A percentile compares a stretch with the other conserved stretches of the same genome.
phyloP scores from a whole-genome alignment of 2,113 vertebrate genomes.

The Verasper variegatus region DNA sequence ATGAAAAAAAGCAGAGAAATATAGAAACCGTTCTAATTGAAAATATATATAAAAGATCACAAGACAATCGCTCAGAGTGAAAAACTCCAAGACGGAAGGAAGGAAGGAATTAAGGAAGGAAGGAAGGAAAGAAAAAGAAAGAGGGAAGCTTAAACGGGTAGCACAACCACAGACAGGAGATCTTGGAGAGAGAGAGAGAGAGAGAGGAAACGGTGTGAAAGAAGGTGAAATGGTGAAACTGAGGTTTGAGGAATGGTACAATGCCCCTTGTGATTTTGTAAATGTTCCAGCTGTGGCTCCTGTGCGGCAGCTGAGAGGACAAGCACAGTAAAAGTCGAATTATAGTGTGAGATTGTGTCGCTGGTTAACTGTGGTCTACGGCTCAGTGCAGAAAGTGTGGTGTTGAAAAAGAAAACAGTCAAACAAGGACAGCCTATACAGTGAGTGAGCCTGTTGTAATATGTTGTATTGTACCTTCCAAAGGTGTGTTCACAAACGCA shows the following conservation, averaged over 20 bases:
- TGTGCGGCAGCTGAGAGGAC: constrained; percentile 53
- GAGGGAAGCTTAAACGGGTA: constrained; percentile 71
- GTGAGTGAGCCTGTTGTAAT: constrained; percentile 73
- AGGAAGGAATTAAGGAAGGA: constrained; percentile 33
- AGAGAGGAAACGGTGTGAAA: constrained; percentile 55
- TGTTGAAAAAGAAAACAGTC: constrained; percentile 69
- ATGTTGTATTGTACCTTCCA: constrained; percentile 78
- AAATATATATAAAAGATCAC: constrained; percentile 83
- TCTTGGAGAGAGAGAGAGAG: constrained; percentile 25
- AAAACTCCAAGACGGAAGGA: constrained; percentile 64
- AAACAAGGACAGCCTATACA: constrained; percentile 67
- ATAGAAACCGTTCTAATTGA: constrained; percentile 84
- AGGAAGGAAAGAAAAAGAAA: constrained; percentile 32
- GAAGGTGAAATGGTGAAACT: constrained; percentile 45
- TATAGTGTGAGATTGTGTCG: constrained; percentile 73
- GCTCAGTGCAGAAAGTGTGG: constrained; percentile 72
- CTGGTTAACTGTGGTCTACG: constrained; percentile 72
- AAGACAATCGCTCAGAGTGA: constrained; percentile 85
- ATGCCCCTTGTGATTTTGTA: constrained; percentile 64
- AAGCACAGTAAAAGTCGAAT: constrained; percentile 74
- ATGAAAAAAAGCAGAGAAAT: constrained; percentile 82
- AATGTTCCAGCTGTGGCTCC: constrained; percentile 43
- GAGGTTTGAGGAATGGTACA: constrained; percentile 51
- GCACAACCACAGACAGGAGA: constrained; percentile 59
- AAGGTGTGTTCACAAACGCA: constrained; percentile 73